These are phyloP conservation scores for Neomorphus geoffroyi DNA, from an alignment of 2,797 vertebrate species.

Conservation along the genomic window DNA sequence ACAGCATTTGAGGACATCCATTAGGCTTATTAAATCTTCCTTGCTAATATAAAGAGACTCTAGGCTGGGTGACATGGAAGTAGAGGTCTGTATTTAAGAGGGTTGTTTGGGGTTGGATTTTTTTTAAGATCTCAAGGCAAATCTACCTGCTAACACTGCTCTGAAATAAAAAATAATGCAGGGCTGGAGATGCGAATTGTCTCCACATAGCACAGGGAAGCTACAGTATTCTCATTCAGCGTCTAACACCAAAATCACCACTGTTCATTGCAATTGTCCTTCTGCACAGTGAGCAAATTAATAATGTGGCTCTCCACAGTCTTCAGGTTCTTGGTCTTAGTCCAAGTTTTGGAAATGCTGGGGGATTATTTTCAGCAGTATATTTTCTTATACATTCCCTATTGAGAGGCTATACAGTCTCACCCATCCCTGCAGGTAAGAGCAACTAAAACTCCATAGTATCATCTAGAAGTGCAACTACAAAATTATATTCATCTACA, in stretches of 20 bases:
- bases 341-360: not conserved
- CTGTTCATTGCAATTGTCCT: not conserved
- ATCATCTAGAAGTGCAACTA: not conserved
- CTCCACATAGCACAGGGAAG: not conserved
- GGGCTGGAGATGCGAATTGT: not conserved
- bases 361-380: not conserved
- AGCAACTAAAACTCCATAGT: not conserved
- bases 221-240: not conserved
- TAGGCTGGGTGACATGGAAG: not conserved
- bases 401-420: not conserved
- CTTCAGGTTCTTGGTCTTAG: not conserved
- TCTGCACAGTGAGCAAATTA: not conserved
- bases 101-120: not conserved
- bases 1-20: not conserved
- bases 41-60: not conserved
- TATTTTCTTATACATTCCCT: not conserved
- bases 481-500: not conserved
- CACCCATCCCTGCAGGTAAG: not conserved
- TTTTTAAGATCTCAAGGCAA: not conserved
- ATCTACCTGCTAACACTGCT: not conserved
- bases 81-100: not conserved
- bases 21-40: not conserved
- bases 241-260: not conserved
- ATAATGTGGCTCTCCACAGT: not conserved
- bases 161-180: not conserved